Evolutionary conservation across 2,113 vertebrate species (phyloP).

Genomic region (Syngnathus typhle): DNA sequence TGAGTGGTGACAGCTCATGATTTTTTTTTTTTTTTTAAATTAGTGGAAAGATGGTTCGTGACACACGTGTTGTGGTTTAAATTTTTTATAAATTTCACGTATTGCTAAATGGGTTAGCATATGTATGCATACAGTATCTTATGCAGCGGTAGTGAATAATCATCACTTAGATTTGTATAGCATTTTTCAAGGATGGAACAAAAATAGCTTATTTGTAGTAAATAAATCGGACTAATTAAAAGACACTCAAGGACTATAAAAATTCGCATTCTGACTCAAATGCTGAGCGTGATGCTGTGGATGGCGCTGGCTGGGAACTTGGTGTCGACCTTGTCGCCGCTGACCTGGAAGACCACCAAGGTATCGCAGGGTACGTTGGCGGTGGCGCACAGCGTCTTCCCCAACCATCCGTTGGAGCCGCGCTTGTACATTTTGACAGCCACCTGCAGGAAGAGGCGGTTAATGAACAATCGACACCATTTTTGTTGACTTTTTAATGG

Average conservation of each 20-base stretch:
- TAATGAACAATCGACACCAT: neutral
- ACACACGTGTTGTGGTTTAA: no score
- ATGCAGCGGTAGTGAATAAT: no score
- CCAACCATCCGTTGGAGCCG: constrained; percentile 65
- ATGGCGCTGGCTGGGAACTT: constrained; percentile 61
- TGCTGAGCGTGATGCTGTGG: constrained; percentile 69
- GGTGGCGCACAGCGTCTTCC: constrained; percentile 60
- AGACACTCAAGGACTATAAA: neutral
- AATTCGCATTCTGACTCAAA: constrained; percentile 27
- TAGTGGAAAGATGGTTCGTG: no score
- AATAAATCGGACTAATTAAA: neutral
- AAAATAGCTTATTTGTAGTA: no score
- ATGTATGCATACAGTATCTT: no score
- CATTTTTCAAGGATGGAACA: no score
- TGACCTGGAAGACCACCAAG: constrained; percentile 64
- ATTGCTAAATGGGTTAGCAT: no score
- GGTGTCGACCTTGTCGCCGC: constrained; percentile 58
- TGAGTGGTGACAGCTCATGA: neutral
- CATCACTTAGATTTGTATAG: no score
- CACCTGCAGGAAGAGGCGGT: constrained; percentile 47
- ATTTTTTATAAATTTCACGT: no score
- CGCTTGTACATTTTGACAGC: constrained; percentile 71
- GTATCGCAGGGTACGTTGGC: constrained; percentile 68
- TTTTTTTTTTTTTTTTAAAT: no score
- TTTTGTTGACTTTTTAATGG: neutral